phyloP scores from a whole-genome alignment of 2,888 invertebrate species.

The Scrobipalpa atriplicella region DNA sequence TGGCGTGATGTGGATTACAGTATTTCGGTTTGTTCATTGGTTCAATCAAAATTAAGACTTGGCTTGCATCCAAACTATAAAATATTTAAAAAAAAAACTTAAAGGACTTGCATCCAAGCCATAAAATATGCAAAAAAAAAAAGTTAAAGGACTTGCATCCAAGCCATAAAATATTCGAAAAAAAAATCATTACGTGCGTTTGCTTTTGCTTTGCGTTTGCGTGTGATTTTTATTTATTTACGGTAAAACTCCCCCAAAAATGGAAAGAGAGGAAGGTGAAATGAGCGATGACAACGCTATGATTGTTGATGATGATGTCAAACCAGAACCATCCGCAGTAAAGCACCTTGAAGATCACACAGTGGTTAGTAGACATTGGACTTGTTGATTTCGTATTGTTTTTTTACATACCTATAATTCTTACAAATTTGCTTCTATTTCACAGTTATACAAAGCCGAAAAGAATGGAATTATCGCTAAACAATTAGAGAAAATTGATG shows the following conservation, averaged over 20 bases:
- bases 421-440: constrained; percentile 30
- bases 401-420: neutral
- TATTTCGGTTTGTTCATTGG: neutral
- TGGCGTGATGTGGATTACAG: no score
- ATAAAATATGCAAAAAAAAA: neutral
- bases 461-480: constrained; percentile 62
- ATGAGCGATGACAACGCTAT: constrained; percentile 76
- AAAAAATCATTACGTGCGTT: neutral
- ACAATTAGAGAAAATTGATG: constrained; percentile 70
- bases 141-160: neutral
- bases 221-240: neutral
- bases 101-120: no score
- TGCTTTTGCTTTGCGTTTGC: neutral
- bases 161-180: no score
- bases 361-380: constrained; percentile 48
- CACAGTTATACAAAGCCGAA: constrained; percentile 63
- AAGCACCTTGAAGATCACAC: constrained; percentile 47
- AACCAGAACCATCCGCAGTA: constrained; percentile 45
- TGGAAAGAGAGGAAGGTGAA: constrained; percentile 78
- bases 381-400: neutral
- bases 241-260: constrained; percentile 28
- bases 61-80: no score
- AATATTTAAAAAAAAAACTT: no score
- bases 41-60: no score
- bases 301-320: constrained; percentile 50